phyloP scores from a whole-genome alignment of 37 sponge, comb jelly and placozoan genomes.

The Ianthella basta region DNA sequence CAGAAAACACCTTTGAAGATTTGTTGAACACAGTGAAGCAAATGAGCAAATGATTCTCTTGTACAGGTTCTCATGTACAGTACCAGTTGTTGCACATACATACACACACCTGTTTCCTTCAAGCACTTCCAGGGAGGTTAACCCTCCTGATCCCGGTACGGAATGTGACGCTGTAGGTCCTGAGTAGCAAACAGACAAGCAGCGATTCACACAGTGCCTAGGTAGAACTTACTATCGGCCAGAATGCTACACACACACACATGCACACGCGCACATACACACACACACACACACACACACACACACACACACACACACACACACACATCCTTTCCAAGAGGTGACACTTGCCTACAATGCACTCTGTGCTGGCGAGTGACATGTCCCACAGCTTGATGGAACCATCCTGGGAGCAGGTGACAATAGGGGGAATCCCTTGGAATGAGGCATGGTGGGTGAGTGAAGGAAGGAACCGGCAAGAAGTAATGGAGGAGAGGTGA shows the following conservation, averaged over 20 bases:
- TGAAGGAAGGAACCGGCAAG: background rate
- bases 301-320: background rate
- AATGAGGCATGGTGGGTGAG: background rate
- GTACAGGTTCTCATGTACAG: background rate
- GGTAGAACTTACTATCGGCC: too few species aligned
- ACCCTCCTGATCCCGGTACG: constrained; percentile 11
- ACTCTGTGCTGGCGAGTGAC: background rate
- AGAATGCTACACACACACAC: background rate
- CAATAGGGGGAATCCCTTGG: background rate
- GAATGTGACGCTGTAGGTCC: background rate
- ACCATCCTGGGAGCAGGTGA: constrained; percentile 1
- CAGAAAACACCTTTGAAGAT: too few species aligned
- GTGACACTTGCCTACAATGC: background rate
- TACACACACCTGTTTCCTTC: background rate
- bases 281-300: background rate
- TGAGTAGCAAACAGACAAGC: background rate
- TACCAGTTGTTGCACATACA: background rate
- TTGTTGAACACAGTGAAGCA: too few species aligned
- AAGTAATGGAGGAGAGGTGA: background rate
- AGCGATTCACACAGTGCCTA: background rate
- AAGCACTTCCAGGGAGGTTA: background rate
- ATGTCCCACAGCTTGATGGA: background rate
- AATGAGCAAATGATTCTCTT: too few species aligned
- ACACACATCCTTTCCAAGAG: background rate
- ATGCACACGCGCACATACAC: background rate